Evolutionary conservation across 2,888 invertebrate species (phyloP).

Genomic region (Nymphalis c-album): DNA sequence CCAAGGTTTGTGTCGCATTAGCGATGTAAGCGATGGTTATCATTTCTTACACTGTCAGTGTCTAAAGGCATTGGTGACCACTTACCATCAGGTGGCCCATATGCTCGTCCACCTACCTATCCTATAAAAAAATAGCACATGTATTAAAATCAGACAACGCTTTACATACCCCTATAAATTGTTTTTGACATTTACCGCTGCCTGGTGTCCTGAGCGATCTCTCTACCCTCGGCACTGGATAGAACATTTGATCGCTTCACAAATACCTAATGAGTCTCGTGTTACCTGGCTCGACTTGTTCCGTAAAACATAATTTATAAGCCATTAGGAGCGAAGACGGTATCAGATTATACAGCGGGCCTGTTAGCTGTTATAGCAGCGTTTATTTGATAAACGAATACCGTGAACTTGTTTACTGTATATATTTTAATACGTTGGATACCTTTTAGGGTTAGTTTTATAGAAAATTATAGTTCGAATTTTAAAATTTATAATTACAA

Average conservation of each 20-base stretch:
- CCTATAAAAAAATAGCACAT: too few relatives aligned
- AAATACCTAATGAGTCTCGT: conserved; percentile 2
- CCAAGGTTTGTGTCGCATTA: too few relatives aligned
- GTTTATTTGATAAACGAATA: conserved; percentile 19
- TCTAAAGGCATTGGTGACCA: too few relatives aligned
- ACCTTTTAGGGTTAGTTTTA: neutral
- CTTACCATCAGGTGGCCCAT: too few relatives aligned
- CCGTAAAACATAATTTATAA: conserved; percentile 14
- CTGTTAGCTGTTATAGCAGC: conserved; percentile 15
- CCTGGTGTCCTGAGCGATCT: too few relatives aligned
- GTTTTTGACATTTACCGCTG: too few relatives aligned
- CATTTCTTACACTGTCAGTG: too few relatives aligned
- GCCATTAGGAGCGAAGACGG: neutral
- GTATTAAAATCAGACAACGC: too few relatives aligned
- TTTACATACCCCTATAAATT: too few relatives aligned
- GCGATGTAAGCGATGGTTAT: too few relatives aligned
- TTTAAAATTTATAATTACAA: neutral
- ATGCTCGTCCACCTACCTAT: too few relatives aligned
- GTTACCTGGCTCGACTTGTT: neutral
- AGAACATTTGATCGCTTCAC: neutral
- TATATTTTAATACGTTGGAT: neutral
- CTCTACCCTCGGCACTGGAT: neutral
- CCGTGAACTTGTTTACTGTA: neutral
- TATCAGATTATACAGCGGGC: conserved; percentile 8
- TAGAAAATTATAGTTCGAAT: neutral